Conservation (phyloP, 1,140 invertebrate species). For the Dendrolimus punctatus region DNA sequence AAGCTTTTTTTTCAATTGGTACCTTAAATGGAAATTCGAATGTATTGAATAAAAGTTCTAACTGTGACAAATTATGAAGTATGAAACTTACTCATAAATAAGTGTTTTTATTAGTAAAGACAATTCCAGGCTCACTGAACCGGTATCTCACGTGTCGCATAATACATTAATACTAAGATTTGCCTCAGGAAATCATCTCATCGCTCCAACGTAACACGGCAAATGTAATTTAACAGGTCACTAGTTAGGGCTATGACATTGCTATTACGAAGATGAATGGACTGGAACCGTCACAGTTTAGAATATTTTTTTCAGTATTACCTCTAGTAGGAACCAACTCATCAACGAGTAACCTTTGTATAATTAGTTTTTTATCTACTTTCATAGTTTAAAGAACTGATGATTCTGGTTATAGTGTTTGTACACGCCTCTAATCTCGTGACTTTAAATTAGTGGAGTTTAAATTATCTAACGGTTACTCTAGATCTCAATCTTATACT, state of each 20-base stretch:
- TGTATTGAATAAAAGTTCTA: too few relatives aligned
- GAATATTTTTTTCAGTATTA: conserved; percentile 25
- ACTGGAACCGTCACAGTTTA: conserved; percentile 30
- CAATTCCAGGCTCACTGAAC: conserved; percentile 5
- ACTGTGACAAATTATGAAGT: too few relatives aligned
- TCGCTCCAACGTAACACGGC: conserved; percentile 23
- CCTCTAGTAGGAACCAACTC: conserved; percentile 26
- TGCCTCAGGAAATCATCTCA: conserved; percentile 13
- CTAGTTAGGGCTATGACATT: conserved; percentile 34
- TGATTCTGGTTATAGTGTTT: too few relatives aligned
- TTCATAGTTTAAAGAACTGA: conserved; percentile 10
- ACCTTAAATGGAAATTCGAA: too few relatives aligned
- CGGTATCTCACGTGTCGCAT: conserved; percentile 11
- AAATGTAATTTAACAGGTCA: conserved; percentile 53
- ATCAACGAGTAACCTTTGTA: conserved; percentile 26
- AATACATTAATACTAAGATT: conserved; percentile 4
- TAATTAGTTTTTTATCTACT: conserved; percentile 26
- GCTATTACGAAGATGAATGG: conserved; percentile 24
- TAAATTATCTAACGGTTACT: too few relatives aligned
- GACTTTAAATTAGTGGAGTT: too few relatives aligned
- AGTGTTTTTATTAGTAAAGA: background rate
- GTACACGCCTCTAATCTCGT: too few relatives aligned
- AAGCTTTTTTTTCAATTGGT: too few relatives aligned
- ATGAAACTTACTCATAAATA: too few relatives aligned
- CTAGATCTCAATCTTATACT: too few relatives aligned